Percentiles rank a stretch among this genome's conserved stretches.
These are phyloP conservation scores for Brachionus plicatilis DNA, from an alignment of 1,140 invertebrate genomes.

Conservation along the genomic window DNA sequence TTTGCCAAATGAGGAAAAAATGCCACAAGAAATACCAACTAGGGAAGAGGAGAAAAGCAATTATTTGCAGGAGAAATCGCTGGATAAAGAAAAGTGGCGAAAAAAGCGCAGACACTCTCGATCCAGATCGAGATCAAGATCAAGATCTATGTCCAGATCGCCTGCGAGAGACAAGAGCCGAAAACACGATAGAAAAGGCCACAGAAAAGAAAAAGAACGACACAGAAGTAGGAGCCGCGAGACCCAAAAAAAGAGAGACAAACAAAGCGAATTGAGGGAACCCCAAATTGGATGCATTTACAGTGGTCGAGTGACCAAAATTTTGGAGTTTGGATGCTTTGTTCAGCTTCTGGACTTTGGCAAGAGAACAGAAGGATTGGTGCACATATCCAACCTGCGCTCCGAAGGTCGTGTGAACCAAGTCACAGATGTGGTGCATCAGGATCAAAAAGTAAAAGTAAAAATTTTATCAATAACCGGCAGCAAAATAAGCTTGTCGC, in stretches of 20 bases:
- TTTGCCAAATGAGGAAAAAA: constrained; percentile 71
- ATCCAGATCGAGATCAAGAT: constrained; percentile 2
- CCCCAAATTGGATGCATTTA: constrained; percentile 69
- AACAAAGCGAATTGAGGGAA: constrained; percentile 56
- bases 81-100: constrained; percentile 48
- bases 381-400: constrained; percentile 84
- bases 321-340: constrained; percentile 95
- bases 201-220: constrained; percentile 41
- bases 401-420: constrained; percentile 85
- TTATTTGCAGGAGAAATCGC: neutral
- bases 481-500: constrained; percentile 88
- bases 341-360: constrained; percentile 82
- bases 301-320: constrained; percentile 84
- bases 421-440: constrained; percentile 83
- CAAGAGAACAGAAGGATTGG: constrained; percentile 70
- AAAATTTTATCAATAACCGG: constrained; percentile 68
- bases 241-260: constrained; percentile 38
- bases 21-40: constrained; percentile 26
- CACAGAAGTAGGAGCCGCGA: constrained; percentile 38
- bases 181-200: constrained; percentile 40
- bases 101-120: constrained; percentile 39
- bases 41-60: neutral
- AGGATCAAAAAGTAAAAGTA: constrained; percentile 85
- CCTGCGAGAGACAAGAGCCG: neutral
- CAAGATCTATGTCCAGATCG: neutral